phyloP scores from a whole-genome alignment of 2,113 vertebrate species.

The Tursiops truncatus region DNA sequence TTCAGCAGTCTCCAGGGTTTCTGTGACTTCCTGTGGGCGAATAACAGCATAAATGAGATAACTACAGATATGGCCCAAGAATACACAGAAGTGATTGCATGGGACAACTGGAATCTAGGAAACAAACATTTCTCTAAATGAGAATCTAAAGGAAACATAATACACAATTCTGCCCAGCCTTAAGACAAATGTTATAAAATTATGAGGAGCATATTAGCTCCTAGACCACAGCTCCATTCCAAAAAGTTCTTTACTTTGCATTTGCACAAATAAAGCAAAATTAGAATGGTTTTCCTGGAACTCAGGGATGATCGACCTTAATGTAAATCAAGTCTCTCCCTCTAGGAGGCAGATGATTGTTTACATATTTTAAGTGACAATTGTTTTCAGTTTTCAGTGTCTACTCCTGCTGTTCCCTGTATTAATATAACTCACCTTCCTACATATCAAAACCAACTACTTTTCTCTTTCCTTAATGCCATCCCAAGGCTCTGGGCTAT shows the following conservation, averaged over 20 bases:
- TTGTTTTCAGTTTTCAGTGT: background rate
- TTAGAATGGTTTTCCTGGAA: background rate
- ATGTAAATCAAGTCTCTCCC: background rate
- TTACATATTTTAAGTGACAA: background rate
- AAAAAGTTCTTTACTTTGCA: background rate
- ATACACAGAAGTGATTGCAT: background rate
- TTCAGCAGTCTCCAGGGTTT: background rate
- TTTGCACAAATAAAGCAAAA: constrained; percentile 3
- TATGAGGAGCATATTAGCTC: background rate
- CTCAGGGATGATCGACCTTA: background rate
- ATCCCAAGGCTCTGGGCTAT: background rate
- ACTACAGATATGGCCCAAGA: background rate
- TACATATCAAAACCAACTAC: background rate
- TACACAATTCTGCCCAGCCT: background rate
- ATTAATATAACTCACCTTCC: background rate
- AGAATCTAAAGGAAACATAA: background rate
- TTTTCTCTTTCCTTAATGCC: background rate
- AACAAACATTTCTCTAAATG: background rate
- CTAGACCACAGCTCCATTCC: background rate
- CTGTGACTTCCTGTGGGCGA: background rate
- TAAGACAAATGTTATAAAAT: background rate
- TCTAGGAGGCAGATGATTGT: background rate
- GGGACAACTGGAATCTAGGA: background rate
- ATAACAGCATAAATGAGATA: background rate
- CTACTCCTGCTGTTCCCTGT: background rate